phyloP scores from a whole-genome alignment of 2,888 invertebrate genomes.

The Cephus sareptanus region DNA sequence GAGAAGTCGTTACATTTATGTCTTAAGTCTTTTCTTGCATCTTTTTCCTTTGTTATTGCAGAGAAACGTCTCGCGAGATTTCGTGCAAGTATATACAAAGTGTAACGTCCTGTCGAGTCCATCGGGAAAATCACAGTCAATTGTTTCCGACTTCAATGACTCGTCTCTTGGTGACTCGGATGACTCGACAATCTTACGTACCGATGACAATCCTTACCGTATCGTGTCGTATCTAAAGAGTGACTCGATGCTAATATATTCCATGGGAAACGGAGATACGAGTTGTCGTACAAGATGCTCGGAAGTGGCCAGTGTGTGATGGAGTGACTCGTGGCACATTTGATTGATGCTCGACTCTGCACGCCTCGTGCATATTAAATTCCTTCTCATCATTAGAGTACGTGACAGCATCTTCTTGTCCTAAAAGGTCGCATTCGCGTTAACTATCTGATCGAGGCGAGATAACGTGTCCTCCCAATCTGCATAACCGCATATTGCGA shows the following conservation, averaged over 20 bases:
- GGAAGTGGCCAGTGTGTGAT: slow-evolving; percentile 18
- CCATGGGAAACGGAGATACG: slow-evolving; percentile 35
- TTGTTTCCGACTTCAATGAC: background rate
- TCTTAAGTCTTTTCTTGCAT: background rate
- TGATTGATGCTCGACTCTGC: slow-evolving; percentile 45
- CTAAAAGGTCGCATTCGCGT: background rate
- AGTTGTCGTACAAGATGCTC: slow-evolving; percentile 14
- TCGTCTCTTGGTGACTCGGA: background rate
- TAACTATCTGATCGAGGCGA: background rate
- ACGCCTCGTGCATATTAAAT: slow-evolving; percentile 44
- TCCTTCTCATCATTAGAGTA: slow-evolving; percentile 37
- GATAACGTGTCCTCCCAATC: background rate
- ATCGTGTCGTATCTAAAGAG: background rate
- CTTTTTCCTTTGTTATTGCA: background rate
- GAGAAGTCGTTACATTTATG: background rate
- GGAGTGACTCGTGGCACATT: slow-evolving; percentile 27
- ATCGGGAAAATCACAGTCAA: background rate
- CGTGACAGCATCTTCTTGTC: background rate
- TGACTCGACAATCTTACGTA: background rate
- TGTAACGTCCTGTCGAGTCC: background rate
- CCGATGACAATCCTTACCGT: background rate
- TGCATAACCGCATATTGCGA: background rate
- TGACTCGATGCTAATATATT: slow-evolving; percentile 38
- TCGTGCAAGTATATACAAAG: background rate
- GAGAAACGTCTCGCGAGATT: background rate